Conservation (phyloP, 2,113 vertebrate species). For the Poeciliopsis occidentalis region DNA sequence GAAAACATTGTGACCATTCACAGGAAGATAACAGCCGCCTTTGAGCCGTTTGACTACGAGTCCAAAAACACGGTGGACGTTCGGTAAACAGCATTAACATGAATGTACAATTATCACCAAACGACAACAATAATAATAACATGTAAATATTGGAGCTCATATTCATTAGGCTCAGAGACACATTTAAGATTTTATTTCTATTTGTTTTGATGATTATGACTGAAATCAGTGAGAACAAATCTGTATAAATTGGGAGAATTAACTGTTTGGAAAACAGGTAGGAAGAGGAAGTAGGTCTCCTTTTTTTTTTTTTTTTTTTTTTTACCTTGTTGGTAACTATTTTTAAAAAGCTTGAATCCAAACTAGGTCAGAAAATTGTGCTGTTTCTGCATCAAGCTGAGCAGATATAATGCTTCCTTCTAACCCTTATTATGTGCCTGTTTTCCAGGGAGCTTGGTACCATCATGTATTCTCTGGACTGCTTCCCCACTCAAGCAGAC, state of each 20-base stretch:
- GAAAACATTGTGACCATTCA: slow-evolving; percentile 74
- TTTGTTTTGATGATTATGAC: too few species aligned
- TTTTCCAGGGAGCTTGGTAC: slow-evolving; percentile 87
- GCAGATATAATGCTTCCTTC: neutral
- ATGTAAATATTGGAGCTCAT: too few species aligned
- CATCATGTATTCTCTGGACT: slow-evolving; percentile 90
- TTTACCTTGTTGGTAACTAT: neutral
- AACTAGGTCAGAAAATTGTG: neutral
- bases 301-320: too few species aligned
- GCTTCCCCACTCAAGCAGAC: slow-evolving; percentile 89
- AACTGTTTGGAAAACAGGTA: too few species aligned
- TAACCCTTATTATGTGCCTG: slow-evolving; percentile 5
- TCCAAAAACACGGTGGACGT: slow-evolving; percentile 88
- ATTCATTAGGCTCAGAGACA: too few species aligned
- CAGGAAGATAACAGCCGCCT: slow-evolving; percentile 86
- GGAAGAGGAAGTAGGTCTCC: too few species aligned
- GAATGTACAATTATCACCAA: neutral
- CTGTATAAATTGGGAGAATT: too few species aligned
- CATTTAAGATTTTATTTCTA: too few species aligned
- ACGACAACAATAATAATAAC: too few species aligned
- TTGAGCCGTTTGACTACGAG: slow-evolving; percentile 91
- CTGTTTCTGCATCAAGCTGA: neutral
- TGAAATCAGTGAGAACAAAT: too few species aligned
- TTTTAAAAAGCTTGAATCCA: neutral
- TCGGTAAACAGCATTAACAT: slow-evolving; percentile 75